Evolutionary conservation across 2,888 invertebrate species (phyloP).

Genomic region (Arenicola marina): DNA sequence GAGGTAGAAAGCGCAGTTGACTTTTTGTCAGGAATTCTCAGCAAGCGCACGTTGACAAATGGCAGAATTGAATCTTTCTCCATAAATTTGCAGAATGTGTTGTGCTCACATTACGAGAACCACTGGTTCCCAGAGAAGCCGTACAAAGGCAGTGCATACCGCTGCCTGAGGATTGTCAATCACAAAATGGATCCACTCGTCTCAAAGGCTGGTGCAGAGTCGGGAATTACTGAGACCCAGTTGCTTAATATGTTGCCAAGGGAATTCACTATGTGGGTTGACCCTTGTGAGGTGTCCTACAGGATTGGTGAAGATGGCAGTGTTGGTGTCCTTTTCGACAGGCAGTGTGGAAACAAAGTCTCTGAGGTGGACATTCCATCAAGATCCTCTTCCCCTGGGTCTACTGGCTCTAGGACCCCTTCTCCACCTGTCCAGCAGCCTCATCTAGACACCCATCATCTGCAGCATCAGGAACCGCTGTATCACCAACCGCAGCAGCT

Average conservation of each 20-base stretch:
- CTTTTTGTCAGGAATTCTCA: slow-evolving; percentile 30
- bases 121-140: slow-evolving; percentile 79
- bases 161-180: slow-evolving; percentile 72
- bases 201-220: slow-evolving; percentile 69
- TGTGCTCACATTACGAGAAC: slow-evolving; percentile 66
- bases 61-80: slow-evolving; percentile 22
- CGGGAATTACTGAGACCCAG: slow-evolving; percentile 67
- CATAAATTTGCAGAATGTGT: slow-evolving; percentile 20
- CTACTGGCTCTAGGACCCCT: too few relatives aligned
- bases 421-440: too few relatives aligned
- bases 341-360: too few relatives aligned
- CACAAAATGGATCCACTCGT: slow-evolving; percentile 74
- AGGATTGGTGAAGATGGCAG: slow-evolving; percentile 71
- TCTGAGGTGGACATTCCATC: too few relatives aligned
- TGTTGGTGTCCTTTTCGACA: slow-evolving; percentile 66
- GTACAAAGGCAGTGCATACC: slow-evolving; percentile 73
- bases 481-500: background rate
- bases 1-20: slow-evolving; percentile 46
- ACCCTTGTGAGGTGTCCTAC: slow-evolving; percentile 74
- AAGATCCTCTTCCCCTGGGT: too few relatives aligned
- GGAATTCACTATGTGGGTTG: slow-evolving; percentile 79
- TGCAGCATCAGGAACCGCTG: background rate
- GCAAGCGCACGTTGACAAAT: slow-evolving; percentile 17
- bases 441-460: too few relatives aligned
- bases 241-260: slow-evolving; percentile 69